Evolutionary conservation across 1,140 invertebrate species (phyloP).

Genomic region (Globodera rostochiensis): DNA sequence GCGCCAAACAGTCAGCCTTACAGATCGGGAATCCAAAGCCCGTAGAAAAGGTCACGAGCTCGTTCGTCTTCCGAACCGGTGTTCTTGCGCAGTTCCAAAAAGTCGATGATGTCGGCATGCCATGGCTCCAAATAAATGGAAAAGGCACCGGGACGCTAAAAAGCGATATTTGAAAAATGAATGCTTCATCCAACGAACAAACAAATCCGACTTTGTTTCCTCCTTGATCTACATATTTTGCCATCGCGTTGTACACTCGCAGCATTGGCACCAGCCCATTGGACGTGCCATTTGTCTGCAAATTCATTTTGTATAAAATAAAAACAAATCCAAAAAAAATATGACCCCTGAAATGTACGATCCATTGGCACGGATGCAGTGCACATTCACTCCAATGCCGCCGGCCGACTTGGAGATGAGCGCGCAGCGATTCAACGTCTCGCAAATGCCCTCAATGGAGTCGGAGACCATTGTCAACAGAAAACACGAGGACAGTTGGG

Average conservation of each 20-base stretch:
- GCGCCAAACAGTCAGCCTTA: background rate
- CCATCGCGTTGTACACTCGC: constrained; percentile 91
- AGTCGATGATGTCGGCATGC: constrained; percentile 96
- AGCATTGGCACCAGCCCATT: constrained; percentile 98
- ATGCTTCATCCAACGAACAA: constrained; percentile 1
- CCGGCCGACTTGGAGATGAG: constrained; percentile 95
- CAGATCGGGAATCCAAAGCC: constrained; percentile 95
- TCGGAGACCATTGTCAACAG: constrained; percentile 91
- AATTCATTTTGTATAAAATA: constrained; percentile 12
- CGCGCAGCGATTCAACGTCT: constrained; percentile 85
- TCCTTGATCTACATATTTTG: constrained; percentile 95
- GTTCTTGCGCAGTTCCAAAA: constrained; percentile 90
- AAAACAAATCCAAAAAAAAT: background rate
- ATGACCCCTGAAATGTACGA: constrained; percentile 80
- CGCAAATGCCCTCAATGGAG: constrained; percentile 97
- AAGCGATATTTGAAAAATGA: background rate
- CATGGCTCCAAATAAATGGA: constrained; percentile 97
- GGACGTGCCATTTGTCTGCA: constrained; percentile 82
- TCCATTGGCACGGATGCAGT: constrained; percentile 89
- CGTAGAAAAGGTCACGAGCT: constrained; percentile 95
- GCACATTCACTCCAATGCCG: constrained; percentile 93
- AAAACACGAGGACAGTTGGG: constrained; percentile 94
- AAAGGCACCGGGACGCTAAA: constrained; percentile 91
- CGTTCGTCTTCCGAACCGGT: constrained; percentile 88
- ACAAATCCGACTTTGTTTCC: constrained; percentile 79